Base-by-base conservation (phyloP, 1,140 invertebrate species). In the Chironomus striatipennis region DNA sequence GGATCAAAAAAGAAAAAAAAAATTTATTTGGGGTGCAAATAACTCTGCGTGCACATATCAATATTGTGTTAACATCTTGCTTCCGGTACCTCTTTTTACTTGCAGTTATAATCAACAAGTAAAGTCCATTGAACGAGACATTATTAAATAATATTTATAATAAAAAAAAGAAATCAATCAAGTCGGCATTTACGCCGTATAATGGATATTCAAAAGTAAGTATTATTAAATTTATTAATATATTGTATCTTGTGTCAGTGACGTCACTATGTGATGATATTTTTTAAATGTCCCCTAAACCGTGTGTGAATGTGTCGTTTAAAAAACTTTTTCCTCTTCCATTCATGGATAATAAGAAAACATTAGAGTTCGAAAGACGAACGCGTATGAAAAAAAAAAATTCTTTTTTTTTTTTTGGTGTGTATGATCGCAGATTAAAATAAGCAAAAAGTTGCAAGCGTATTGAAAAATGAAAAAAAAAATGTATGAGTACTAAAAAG, bases 291-390 rank as follows among this genome's bases (percentile, higher is more conserved):
- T 70, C 65, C 65, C 65, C 65, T 2, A 34, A 70, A 67, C 18
- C 20, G 65, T 20, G 18, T 70, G 65, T 70, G 65, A 20, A 70
- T 70, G 65, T 70, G 65, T 9, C 18, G 20, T 57, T 10, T 57
- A 57, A 18, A 70, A 18, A 18, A 10, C 9, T 70, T 70, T 70
- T 70, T 70, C 17, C 17, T 57, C 47, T 57, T 57, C 12, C 8
- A 57, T 57, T 57, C 5, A 70, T 18, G 65, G 65, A 21, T 70
- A 70, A 70, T 70, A 70, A 70, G 65, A 70, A 70, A 70, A 70
- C 65, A 18, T 18, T 18, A 18, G 20, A 18, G 18, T 10, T 18
- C n/a, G 18, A 70, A 21, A 20, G 18, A 70, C 9, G 18, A 70
- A 70, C 17, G 20, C 17, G 20, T 18, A 20, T 18, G 9, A 70